These are phyloP conservation scores for Ivindomyrus marchei DNA, from an alignment of 2,113 vertebrate genomes.

Conservation along the genomic window DNA sequence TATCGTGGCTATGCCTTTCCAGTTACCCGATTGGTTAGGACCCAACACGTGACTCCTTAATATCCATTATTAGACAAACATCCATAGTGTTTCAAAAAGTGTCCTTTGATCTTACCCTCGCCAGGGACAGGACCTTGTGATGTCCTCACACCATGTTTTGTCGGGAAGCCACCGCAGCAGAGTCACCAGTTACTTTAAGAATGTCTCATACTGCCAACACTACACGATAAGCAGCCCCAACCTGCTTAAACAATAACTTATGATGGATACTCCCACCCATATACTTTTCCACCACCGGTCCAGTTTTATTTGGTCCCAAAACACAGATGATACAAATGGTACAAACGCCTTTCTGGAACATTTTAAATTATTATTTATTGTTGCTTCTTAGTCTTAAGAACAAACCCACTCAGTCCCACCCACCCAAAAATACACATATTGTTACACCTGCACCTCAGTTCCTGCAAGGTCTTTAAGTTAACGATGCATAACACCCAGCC, in stretches of 20 bases:
- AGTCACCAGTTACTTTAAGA: not conserved
- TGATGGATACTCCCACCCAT: not conserved
- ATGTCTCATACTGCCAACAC: not conserved
- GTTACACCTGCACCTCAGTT: constrained; percentile 11
- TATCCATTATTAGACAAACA: not conserved
- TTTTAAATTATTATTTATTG: constrained; percentile 42
- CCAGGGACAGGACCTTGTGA: not conserved
- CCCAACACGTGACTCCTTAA: not conserved
- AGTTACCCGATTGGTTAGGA: not conserved
- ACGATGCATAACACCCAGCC: constrained; percentile 35
- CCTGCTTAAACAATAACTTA: not conserved
- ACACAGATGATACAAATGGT: constrained; percentile 9
- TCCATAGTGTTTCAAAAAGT: not conserved
- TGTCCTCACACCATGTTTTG: not conserved
- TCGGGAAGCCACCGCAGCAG: not conserved
- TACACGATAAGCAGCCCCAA: not conserved
- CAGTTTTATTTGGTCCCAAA: not conserved
- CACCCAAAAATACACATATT: constrained; percentile 42
- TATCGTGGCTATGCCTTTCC: not conserved
- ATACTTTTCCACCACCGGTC: not conserved
- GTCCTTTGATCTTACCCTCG: not conserved
- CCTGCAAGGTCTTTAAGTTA: constrained; percentile 11
- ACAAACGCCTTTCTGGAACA: not conserved
- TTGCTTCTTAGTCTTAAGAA: constrained; percentile 37
- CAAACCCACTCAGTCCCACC: constrained; percentile 13